Percentiles rank a stretch among this genome's conserved stretches.
Conservation (phyloP, 1,140 invertebrate species). For the Bombus waltoni region DNA sequence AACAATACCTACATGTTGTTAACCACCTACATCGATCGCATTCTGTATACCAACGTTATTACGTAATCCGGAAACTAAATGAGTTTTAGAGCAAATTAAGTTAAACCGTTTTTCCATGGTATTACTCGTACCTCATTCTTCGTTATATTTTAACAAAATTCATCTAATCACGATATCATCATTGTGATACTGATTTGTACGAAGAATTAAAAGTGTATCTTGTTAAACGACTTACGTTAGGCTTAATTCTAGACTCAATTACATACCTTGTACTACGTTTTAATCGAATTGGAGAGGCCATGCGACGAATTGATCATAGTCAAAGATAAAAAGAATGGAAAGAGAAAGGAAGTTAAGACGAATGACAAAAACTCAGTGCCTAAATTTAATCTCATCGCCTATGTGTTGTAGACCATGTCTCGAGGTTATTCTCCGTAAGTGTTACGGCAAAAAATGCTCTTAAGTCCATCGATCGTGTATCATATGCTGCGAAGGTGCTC, state of each 20-base stretch:
- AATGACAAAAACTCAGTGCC: slow-evolving; percentile 53
- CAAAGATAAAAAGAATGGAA: neutral
- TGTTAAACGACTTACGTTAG: neutral
- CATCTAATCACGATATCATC: neutral
- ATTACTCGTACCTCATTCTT: neutral
- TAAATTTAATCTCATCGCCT: slow-evolving; percentile 59
- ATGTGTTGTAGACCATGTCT: slow-evolving; percentile 56
- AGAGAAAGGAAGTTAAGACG: neutral
- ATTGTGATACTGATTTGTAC: slow-evolving; percentile 20
- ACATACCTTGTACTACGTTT: neutral
- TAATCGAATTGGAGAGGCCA: neutral
- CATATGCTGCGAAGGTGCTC: slow-evolving; percentile 13
- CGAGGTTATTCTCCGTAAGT: slow-evolving; percentile 49
- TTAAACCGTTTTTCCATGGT: neutral
- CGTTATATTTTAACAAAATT: neutral
- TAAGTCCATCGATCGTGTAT: neutral
- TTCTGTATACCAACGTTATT: slow-evolving; percentile 1
- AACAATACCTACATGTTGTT: neutral
- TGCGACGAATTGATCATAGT: neutral
- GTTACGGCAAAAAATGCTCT: slow-evolving; percentile 36
- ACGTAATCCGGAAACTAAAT: neutral
- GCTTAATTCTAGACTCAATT: neutral
- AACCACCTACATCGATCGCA: neutral
- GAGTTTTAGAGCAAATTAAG: slow-evolving; percentile 18
- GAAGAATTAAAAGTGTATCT: neutral